Percentiles rank a stretch among this genome's conserved stretches.
These are phyloP conservation scores for Cydia fagiglandana DNA, from an alignment of 1,140 invertebrate species.

Conservation along the genomic window DNA sequence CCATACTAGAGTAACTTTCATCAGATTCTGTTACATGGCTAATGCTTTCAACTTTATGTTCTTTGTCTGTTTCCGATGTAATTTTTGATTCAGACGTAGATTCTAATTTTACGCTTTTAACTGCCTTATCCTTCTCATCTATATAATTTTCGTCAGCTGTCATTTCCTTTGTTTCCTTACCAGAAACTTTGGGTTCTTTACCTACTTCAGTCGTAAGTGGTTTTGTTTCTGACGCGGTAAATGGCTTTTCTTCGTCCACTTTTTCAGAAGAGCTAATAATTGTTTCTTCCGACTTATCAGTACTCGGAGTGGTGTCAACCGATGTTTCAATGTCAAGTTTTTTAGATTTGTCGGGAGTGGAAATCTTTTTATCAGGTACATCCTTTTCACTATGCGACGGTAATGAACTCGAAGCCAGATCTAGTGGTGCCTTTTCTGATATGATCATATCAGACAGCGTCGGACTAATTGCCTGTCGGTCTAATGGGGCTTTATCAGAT, in stretches of 20 bases:
- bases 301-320: constrained; percentile 6
- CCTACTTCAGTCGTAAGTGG: constrained; percentile 32
- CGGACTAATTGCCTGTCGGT: constrained; percentile 8
- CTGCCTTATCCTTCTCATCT: constrained; percentile 37
- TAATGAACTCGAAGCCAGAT: constrained; percentile 1
- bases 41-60: constrained; percentile 1
- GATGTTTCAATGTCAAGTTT: constrained; percentile 22
- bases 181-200: background rate
- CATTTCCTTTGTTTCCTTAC: constrained; percentile 2
- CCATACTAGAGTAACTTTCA: constrained; percentile 21
- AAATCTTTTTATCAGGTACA: background rate
- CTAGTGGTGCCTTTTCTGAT: constrained; percentile 27
- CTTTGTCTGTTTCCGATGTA: constrained; percentile 35
- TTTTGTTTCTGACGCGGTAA: constrained; percentile 24
- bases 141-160: constrained; percentile 44
- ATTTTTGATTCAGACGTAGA: constrained; percentile 9
- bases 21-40: constrained; percentile 9
- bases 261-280: constrained; percentile 33
- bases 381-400: background rate
- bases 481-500: background rate
- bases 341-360: background rate
- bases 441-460: background rate
- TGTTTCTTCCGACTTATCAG: constrained; percentile 24
- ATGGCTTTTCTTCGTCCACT: constrained; percentile 37
- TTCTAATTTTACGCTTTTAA: background rate